phyloP scores from a whole-genome alignment of 2,113 vertebrate genomes.

The Eonycteris spelaea region DNA sequence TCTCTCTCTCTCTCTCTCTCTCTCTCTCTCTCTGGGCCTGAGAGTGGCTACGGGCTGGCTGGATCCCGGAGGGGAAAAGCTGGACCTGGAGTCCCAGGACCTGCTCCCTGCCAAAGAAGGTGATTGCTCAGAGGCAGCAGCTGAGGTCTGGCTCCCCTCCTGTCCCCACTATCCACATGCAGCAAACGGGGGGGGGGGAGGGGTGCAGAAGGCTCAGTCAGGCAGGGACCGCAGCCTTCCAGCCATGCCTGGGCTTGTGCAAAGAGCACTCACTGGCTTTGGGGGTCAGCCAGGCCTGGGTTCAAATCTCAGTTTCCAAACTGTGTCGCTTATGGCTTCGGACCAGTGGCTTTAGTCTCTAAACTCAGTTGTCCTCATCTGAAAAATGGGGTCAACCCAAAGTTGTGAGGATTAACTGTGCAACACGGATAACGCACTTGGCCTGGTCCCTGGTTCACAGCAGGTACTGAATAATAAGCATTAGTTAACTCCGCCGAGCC shows the following conservation, averaged over 20 bases:
- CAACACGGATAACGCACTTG: neutral
- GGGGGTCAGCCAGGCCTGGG: neutral
- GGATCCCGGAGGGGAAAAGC: neutral
- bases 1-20: no score
- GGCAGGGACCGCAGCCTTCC: neutral
- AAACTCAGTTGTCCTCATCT: neutral
- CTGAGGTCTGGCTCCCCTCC: neutral
- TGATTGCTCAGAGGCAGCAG: fast-evolving
- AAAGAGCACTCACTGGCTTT: neutral
- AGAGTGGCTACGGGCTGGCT: neutral
- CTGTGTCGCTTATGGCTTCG: neutral
- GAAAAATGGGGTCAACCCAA: neutral
- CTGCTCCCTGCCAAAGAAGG: neutral
- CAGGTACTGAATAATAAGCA: neutral
- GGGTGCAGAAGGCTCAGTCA: neutral
- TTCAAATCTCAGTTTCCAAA: neutral
- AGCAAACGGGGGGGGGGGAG: neutral
- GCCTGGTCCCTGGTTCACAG: fast-evolving
- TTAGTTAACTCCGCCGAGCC: no score
- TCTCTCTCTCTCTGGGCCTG: neutral
- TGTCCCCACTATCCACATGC: fast-evolving
- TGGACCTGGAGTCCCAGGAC: neutral
- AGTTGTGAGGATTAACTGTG: neutral
- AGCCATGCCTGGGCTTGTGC: neutral
- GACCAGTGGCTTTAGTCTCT: neutral